A percentile compares a stretch with the other conserved stretches of the same genome.
Conservation (phyloP, 2,888 invertebrate species). For the Dryomyza anilis region DNA sequence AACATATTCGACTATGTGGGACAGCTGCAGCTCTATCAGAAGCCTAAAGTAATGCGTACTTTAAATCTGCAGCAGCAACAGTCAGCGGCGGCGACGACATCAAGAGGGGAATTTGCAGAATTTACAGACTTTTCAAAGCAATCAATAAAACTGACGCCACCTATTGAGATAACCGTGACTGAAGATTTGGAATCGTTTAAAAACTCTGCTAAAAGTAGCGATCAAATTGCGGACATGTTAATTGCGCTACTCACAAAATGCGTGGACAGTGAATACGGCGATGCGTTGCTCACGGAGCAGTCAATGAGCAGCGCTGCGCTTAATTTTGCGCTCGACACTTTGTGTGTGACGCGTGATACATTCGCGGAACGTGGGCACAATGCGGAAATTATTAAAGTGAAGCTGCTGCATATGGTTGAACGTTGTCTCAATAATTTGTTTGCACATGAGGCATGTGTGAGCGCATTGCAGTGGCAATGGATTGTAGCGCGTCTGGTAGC, state of each 20-base stretch:
- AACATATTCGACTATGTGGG: constrained; percentile 47
- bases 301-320: constrained; percentile 52
- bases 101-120: no score
- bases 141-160: background rate
- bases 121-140: background rate
- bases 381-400: constrained; percentile 50
- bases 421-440: constrained; percentile 55
- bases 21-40: constrained; percentile 47
- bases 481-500: constrained; percentile 46
- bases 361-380: constrained; percentile 41
- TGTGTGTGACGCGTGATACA: constrained; percentile 38
- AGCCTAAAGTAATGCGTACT: constrained; percentile 26
- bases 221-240: constrained; percentile 54
- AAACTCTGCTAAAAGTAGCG: constrained; percentile 46
- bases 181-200: constrained; percentile 40
- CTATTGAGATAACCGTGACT: background rate
- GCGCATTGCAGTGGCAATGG: constrained; percentile 46
- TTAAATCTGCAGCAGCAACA: constrained; percentile 29
- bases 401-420: constrained; percentile 50
- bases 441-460: constrained; percentile 44
- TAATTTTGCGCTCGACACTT: constrained; percentile 53
- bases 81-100: constrained; percentile 20
- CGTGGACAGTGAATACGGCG: constrained; percentile 47
- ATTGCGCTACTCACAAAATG: constrained; percentile 54
- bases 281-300: constrained; percentile 44